Base-by-base conservation (phyloP, 2,797 vertebrate species). In the Scarus forsteni region DNA sequence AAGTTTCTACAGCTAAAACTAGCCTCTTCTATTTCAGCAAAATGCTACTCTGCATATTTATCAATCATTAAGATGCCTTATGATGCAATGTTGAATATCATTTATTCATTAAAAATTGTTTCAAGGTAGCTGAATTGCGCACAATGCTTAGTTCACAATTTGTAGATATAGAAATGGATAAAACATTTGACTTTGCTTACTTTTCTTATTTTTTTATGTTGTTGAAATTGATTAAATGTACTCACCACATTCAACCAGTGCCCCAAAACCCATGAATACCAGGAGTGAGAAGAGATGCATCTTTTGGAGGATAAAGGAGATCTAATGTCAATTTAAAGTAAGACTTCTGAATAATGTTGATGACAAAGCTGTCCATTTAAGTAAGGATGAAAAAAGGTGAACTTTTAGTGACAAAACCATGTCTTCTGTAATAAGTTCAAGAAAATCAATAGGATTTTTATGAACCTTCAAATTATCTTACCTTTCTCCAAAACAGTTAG, bases 231-330 rank as follows among this genome's bases (percentile, higher is more conserved):
- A 39, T 39, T 39, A 7, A 39, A 39, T 39, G 7, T 57, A 79
- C 90, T 84, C 49, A 90, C 89, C 75, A 16, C 9, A 55, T 35
- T 60, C 70, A 0, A 65, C 27, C 16, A 85, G 44, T 46, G 34
- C 18, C n/a, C 18, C 75, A 27, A 76, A 59, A 72, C 35, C 49
- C 34, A 88, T 42, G 36, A 15, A 77, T 19, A 88, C 16, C 53
- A 83, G 42, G 39, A 79, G 5, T 0, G 44, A 67, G 27, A 15
- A 12, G 19, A 67, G 15, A 61, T 15, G 3, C 82, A 90, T 88
- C 85, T 83, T 68, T 1, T 40, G 39, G 11, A 15, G 14, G 14
- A 60, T 42, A 66, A 62, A 10, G 10, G 18, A 68, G 53, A 46
- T 0, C 1, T 1, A 0, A 60, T 10, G 40, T 13, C 10, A 60